Evolutionary conservation across 2,113 vertebrate species (phyloP), one percentile per base, ranked within the genome.

Genomic region (Silurus meridionalis): DNA sequence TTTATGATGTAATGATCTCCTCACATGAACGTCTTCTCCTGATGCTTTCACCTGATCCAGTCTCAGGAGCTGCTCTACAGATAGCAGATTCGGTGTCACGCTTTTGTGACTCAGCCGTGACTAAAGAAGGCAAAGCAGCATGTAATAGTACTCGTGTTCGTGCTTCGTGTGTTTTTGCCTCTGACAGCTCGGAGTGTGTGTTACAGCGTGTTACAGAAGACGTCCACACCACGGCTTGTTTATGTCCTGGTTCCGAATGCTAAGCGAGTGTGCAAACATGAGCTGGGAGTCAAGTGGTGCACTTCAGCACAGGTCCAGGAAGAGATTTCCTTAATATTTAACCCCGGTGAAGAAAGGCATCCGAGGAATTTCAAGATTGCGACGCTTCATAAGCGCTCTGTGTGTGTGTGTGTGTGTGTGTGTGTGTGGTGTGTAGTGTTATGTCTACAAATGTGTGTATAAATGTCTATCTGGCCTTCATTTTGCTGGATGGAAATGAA

Each of bases 321-420:
- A 71, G 67, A 71, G 15, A 15, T 25, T 79, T 69, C 60, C 19
- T 60, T 85, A n/a, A 66, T 84, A 53, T 74, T 83, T 52, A 80
- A 72, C 53, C 6, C 1, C 8, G 53, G 46, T 21, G 25, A 11
- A 64, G 83, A 52, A 64, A 28, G 84, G 84, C 37, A 80, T 86
- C 19, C 64, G n/a, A 83, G 46, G 81, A 88, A 83, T 86, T 60
- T 80, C 19, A 3, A 46, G 28, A 19, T 50, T 55, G 58, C 8
- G 57, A 25, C 21, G 21, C 37, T n/a, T 2, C 28, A 23, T 50
- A 8, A 60, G 48, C 14, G 25, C 19, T 1, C n/a, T 53, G 48
- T 74, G 46, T 72, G 37, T 50, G 17, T 48, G 2, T 8, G 67
- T 46, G 14, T 71, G 14, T 63, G 57, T 63, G 0, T 63, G 3